Evolutionary conservation across 2,113 vertebrate genomes (phyloP), one percentile per base, ranked within the genome.

Genomic region (pig (Sus scrofa)): DNA sequence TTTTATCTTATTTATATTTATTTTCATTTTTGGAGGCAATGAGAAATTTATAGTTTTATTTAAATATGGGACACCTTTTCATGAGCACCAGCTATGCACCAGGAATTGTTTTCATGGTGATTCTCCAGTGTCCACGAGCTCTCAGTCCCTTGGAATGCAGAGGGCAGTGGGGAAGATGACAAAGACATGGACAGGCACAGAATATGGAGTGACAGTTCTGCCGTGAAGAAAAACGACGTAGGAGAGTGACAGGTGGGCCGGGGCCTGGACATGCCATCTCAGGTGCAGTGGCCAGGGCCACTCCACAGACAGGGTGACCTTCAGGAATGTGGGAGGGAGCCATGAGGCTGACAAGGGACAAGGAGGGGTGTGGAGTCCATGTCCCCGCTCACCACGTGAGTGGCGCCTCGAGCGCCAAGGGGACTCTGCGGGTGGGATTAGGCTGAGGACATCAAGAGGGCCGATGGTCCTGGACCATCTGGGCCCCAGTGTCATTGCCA

Each of bases 331-430:
- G 18, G 8, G 11, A 50, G 22, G 58, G 62, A 4, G 52, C 18
- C 7, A 3, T 32, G 34, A 32, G 52, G 67, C 54, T 0, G 1
- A 16, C 14, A 1, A 11, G 26, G 4, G 54, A 9, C 37, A 14
- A 24, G 62, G 4, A 27, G 32, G 24, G n/a, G 4, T n/a, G 37
- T 22, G 24, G 12, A 1, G 11, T 9, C 20, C 0, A 0, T 0
- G 3, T 6, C 73, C 30, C 27, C 13, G 26, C 32, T n/a, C 82
- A 24, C 63, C 39, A 30, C 37, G 74, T 24, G 32, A 50, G 14
- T 30, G 18, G 39, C 27, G 27, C 74, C 75, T 74, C 4, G 20
- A 11, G 7, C 0, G 1, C 19, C 7, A 19, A 3, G 37, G 22
- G 52, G 7, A 6, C 26, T 39, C 4, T 71, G 52, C 22, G 16